A percentile compares a stretch with the other conserved stretches of the same genome.
phyloP scores from a whole-genome alignment of 2,113 vertebrate genomes.

The Eonycteris spelaea region DNA sequence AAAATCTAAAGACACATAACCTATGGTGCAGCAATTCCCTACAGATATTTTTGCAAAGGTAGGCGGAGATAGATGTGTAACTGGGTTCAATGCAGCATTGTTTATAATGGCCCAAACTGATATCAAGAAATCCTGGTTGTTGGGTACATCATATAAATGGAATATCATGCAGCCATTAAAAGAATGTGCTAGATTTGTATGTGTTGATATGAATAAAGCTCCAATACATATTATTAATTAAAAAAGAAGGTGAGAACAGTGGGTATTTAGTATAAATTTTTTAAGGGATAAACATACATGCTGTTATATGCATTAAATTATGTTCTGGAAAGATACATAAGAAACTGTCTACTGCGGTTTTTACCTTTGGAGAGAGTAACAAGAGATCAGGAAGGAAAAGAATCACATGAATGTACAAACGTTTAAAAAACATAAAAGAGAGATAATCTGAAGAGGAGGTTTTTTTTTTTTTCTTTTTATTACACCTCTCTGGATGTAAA shows the following conservation, averaged over 20 bases:
- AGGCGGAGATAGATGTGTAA: background rate
- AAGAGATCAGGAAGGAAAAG: background rate
- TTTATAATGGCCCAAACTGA: background rate
- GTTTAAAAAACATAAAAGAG: background rate
- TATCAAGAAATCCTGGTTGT: background rate
- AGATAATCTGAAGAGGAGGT: background rate
- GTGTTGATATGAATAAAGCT: background rate
- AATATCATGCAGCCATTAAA: background rate
- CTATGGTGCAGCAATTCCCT: background rate
- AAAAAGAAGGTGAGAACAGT: background rate
- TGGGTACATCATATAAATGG: background rate
- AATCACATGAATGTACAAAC: background rate
- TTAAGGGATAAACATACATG: background rate
- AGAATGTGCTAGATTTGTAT: background rate
- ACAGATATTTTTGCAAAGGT: constrained; percentile 38
- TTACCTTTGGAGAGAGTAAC: constrained; percentile 12
- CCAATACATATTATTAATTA: background rate
- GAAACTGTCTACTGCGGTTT: background rate
- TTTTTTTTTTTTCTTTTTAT: background rate
- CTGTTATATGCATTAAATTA: background rate
- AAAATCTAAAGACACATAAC: background rate
- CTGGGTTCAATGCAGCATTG: background rate
- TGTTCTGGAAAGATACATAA: background rate
- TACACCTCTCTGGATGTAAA: background rate
- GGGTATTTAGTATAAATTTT: background rate